These are phyloP conservation scores for Numenius phaeopus DNA, from an alignment of 2,797 vertebrate genomes.

Conservation along the genomic window DNA sequence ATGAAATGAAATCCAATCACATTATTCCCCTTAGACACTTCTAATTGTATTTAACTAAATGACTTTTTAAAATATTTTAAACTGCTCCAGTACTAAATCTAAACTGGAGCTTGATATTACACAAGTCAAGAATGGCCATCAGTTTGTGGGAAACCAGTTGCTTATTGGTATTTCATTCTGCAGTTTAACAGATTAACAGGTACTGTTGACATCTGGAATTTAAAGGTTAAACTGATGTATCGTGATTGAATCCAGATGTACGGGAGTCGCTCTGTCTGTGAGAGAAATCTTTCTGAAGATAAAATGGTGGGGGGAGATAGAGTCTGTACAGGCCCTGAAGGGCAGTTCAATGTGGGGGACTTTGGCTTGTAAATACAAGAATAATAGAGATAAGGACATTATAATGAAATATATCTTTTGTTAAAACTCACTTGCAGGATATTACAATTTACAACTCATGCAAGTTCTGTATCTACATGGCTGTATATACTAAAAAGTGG, in stretches of 20 bases:
- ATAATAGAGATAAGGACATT: neutral
- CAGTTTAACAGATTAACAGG: conserved; percentile 52
- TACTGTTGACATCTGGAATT: conserved; percentile 60
- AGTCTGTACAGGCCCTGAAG: neutral
- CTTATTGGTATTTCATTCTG: conserved; percentile 23
- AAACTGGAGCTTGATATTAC: neutral
- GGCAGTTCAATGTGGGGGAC: neutral
- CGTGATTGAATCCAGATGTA: conserved; percentile 58
- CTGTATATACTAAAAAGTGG: neutral
- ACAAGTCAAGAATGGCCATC: neutral
- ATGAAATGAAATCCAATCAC: neutral
- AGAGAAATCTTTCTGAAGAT: conserved; percentile 4
- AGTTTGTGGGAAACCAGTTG: neutral
- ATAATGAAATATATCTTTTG: neutral
- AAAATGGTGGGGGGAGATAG: neutral
- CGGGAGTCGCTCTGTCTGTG: conserved; percentile 48
- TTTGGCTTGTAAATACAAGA: neutral
- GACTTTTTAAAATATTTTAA: neutral
- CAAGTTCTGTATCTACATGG: neutral
- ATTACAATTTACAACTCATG: neutral
- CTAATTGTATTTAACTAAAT: neutral
- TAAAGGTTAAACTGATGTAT: conserved; percentile 36
- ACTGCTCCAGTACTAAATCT: neutral
- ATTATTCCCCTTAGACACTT: neutral
- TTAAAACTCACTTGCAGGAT: neutral